These are phyloP conservation scores for Lingula anatina DNA, from an alignment of 2,888 invertebrate species.

Conservation along the genomic window DNA sequence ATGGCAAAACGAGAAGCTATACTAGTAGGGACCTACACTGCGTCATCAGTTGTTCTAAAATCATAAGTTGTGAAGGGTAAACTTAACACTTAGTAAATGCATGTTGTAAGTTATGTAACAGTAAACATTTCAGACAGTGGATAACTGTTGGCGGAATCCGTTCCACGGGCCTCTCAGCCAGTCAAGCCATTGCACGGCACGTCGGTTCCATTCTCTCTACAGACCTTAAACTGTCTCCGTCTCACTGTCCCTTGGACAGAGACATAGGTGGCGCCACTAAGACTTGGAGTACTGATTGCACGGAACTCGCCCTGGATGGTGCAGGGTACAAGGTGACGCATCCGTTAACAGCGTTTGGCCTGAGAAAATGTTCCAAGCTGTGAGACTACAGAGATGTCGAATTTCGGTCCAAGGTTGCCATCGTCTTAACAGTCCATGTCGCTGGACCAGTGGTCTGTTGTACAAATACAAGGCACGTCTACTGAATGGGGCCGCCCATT, in stretches of 20 bases:
- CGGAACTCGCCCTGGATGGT: slow-evolving; percentile 12
- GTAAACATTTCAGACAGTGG: slow-evolving; percentile 18
- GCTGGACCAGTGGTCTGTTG: no score
- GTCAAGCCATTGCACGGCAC: slow-evolving; percentile 27
- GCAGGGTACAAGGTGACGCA: slow-evolving; percentile 19
- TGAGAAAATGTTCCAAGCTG: not conserved
- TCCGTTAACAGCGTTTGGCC: slow-evolving; percentile 20
- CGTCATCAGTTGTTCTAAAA: no score
- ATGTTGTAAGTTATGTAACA: not conserved
- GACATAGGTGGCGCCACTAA: slow-evolving; percentile 13
- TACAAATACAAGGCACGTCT: no score
- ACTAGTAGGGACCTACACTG: no score
- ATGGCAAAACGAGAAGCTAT: no score
- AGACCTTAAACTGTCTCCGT: slow-evolving; percentile 17
- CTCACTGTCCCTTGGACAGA: slow-evolving; percentile 9
- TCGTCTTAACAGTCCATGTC: no score
- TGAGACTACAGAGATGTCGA: no score
- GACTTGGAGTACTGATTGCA: slow-evolving; percentile 6
- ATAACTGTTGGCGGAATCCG: slow-evolving; percentile 36
- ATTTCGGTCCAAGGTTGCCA: no score
- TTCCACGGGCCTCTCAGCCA: slow-evolving; percentile 35
- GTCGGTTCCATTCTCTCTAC: slow-evolving; percentile 14
- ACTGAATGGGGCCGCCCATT: no score
- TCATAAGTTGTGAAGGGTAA: no score
- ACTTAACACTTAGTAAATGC: no score